Base-by-base conservation (phyloP, 2,888 invertebrate species). In the Tetragonisca angustula region DNA sequence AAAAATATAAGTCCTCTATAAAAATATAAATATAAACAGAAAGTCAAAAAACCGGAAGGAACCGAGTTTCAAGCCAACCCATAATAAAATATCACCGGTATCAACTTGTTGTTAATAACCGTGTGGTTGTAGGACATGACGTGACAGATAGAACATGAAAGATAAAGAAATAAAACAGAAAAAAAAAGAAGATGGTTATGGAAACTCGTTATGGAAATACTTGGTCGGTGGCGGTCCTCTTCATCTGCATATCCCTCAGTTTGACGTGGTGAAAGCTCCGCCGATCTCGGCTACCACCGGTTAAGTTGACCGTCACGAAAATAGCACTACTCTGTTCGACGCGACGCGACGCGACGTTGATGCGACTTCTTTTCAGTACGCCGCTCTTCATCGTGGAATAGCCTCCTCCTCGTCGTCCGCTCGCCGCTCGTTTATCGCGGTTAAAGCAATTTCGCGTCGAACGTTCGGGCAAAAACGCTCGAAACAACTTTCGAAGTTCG, bases 251-350 rank as follows among this genome's bases (percentile, higher is more conserved):
- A 76, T 67, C 64, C 52, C 70, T 75, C 74, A 19, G 76, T 72
- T 84, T 76, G 76, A 70, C 56, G 79, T 78, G 79, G 74, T 78
- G 87, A 76, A 81, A 85, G 80, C 89, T 76, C 76, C 76, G 73
- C 83, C 81, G 82, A 73, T 84, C 88, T 76, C 81, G 52, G 72
- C 72, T 73, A 65, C 61, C 56, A 73, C 59, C 72, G 74, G 75
- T 76, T 83, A 70, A 77, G 86, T 86, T 84, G 80, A 82, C 88
- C 81, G 73, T 67, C 78, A 50, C 78, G 78, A 84, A 86, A 88
- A 88, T 88, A 83, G 81, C 79, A 69, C 77, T 70, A 72, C 68
- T 11, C 27, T 75, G 76, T 76, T 71, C 79, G 65, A 72, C 67
- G 56, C 71, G 76, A 64, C n/a, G 36, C 36, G 43, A 43, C 43